These are phyloP conservation scores for Cyclura pinguis DNA, from an alignment of 2,797 vertebrate species.

Conservation along the genomic window DNA sequence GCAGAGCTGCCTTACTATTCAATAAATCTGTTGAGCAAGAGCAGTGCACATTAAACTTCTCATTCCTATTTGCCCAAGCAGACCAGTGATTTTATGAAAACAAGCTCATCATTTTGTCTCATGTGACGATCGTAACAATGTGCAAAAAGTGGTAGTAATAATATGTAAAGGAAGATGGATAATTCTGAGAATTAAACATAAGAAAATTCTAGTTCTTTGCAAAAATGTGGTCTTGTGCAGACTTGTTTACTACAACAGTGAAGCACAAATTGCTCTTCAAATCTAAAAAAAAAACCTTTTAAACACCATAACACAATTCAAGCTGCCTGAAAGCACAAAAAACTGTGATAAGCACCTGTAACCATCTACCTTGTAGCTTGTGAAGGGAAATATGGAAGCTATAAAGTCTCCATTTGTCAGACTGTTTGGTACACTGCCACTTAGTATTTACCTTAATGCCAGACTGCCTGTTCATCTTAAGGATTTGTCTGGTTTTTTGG, in stretches of 20 bases:
- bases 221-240: background rate
- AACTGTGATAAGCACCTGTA: background rate
- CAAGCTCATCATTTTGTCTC: background rate
- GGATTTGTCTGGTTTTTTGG: background rate
- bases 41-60: constrained; percentile 1
- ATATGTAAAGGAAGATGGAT: background rate
- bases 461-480: background rate
- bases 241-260: background rate
- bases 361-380: background rate
- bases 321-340: background rate
- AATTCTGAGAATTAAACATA: constrained; percentile 23
- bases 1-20: background rate
- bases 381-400: background rate
- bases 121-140: constrained; percentile 11
- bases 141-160: constrained; percentile 4
- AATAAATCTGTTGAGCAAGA: constrained; percentile 21
- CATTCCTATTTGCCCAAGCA: constrained; percentile 5
- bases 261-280: background rate
- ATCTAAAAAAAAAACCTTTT: constrained; percentile 34
- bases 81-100: background rate
- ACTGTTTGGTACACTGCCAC: background rate
- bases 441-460: background rate
- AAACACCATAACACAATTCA: background rate
- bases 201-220: constrained; percentile 4
- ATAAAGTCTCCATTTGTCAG: background rate